Evolutionary conservation across 2,888 invertebrate species (phyloP), one percentile per base, ranked within the genome.

Genomic region (Cephus pulcher): DNA sequence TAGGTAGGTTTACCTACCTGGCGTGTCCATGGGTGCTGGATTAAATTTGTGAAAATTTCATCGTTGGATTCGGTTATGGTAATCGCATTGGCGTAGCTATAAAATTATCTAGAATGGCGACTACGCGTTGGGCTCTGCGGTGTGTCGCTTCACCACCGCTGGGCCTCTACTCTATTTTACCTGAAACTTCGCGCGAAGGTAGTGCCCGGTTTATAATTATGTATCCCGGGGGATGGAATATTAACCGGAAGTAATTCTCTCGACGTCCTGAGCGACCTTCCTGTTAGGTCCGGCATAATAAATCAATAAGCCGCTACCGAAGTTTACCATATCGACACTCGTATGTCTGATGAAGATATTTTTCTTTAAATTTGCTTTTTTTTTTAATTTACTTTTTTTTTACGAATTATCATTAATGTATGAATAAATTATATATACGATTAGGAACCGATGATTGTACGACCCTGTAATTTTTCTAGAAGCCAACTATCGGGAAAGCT

Each of bases 211-310:
- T 85, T 86, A 85, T 85, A 85, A 85, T 85, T 84, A 85, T 84
- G 85, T 82, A 84, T 82, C 79, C 75, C 78, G 75, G 78, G 69
- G 74, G 81, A 74, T 71, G 73, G 80, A 80, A 82, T 86, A 86
- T 85, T 82, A 86, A 85, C 85, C 85, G 86, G 80, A 85, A 85
- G 85, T 86, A 85, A 86, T 81, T 82, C 76, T 40, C 76, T 23
- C 33, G 71, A 71, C 33, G 15, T 32, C 71, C 34, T 71, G 12
- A 34, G 33, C 71, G 33, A 71, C 23, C 71, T 32, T 23, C 71
- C 30, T 32, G 33, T 34, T 32, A 33, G 12, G 32, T 34, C 32
- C 71, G 1, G 9, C 23, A 23, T 56, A 56, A 23, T 56, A 56
- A 56, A 56, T 56, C 56, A 56, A 56, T 56, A 56, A 56, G 23